Evolutionary conservation across 2,888 invertebrate species (phyloP), one percentile per base, ranked within the genome.

Genomic region (Drosophila kanekoi): DNA sequence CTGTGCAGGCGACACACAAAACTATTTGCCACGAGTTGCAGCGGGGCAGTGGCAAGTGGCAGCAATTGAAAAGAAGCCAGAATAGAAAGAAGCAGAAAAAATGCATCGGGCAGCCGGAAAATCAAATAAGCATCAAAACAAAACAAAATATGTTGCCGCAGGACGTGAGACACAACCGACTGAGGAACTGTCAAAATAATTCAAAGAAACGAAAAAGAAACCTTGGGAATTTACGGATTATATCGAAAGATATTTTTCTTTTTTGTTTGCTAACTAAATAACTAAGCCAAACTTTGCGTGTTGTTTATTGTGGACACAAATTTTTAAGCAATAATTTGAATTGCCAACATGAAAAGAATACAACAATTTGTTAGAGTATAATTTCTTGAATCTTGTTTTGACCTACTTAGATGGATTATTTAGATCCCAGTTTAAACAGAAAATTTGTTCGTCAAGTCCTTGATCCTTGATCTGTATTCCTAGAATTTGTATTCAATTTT

Each of bases 41-140:
- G 66, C 51, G 57, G 61, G 53, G 56, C 66, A 51, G 54, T 56
- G 18, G 69, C 65, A 60, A 60, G 11, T 56, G 59, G 53, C 44
- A 51, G 45, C 35, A 73, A 61, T 74, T 64, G 77, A 69, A 78
- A 72, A 67, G 65, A 62, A 77, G 64, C 44, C 49, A 52, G 47
- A 6, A 56, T 33, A 48, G 23, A 47, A 59, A 16, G 13, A 11
- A 32, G 11, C 14, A 43, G 33, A n/a, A 33, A 18, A 53, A 75
- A 57, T 56, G 64, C 71, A 80, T 57, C 66, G 72, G 72, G 71
- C 72, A 78, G 66, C 51, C 62, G 81, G 64, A 77, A 74, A 87
- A 83, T 83, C 82, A 83, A 83, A 86, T 83, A 83, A 86, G 87
- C 82, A 83, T 78, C 82, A 76, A 83, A 86, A 82, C 61, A 80